A percentile compares a stretch with the other conserved stretches of the same genome.
Conservation (phyloP, 1,140 invertebrate species). For the Stenopsyche tienmushanensis region DNA sequence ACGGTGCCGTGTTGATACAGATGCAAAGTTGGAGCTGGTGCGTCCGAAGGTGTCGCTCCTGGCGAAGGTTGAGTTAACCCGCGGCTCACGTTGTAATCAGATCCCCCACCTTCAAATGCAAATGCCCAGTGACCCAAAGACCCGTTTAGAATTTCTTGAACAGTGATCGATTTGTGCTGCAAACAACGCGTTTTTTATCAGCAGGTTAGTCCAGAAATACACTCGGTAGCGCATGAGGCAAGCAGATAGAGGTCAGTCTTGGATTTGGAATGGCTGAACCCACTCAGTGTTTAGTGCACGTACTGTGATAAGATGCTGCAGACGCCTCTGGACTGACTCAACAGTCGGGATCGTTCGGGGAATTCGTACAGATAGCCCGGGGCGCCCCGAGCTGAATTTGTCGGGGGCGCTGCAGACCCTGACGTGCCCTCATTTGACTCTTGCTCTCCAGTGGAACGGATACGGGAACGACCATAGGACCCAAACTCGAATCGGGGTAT, state of each 20-base stretch:
- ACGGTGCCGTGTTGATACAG: too few species aligned
- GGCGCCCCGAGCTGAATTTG: too few species aligned
- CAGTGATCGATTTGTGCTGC: background rate
- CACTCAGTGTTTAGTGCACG: background rate
- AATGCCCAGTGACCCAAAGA: conserved; percentile 16
- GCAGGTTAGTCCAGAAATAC: background rate
- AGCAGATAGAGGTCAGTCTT: background rate
- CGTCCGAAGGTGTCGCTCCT: too few species aligned
- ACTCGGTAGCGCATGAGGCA: background rate
- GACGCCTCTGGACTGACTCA: background rate
- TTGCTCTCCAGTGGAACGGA: too few species aligned
- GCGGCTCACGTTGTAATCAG: conserved; percentile 3
- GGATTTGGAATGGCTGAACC: background rate
- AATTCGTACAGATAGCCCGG: conserved; percentile 1
- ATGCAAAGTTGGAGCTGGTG: too few species aligned
- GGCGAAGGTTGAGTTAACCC: background rate
- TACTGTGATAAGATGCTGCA: background rate
- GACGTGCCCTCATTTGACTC: too few species aligned
- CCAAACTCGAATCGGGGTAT: too few species aligned
- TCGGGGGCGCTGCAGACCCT: too few species aligned
- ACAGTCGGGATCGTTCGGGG: background rate
- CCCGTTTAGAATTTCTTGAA: conserved; percentile 12
- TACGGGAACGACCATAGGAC: too few species aligned
- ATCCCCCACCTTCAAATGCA: conserved; percentile 5
- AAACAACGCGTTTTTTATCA: background rate